These are phyloP conservation scores for Dione vanillae DNA, from an alignment of 2,888 invertebrate species.

Conservation along the genomic window DNA sequence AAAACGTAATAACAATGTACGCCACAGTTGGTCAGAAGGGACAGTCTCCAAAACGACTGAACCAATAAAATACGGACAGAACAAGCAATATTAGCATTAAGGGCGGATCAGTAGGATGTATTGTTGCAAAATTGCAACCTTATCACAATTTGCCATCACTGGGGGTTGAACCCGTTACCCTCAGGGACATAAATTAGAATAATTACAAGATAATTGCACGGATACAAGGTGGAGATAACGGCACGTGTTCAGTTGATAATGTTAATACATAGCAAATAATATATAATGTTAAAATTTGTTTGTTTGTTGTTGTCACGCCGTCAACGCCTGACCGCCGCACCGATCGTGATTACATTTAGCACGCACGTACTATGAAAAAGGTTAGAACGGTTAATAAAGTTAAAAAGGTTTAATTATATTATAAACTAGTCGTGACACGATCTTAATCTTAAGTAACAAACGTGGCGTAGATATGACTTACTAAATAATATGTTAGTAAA, in stretches of 20 bases:
- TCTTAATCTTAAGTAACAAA: no score
- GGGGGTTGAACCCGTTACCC: slow-evolving; percentile 32
- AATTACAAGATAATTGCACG: slow-evolving; percentile 35
- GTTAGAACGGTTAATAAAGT: slow-evolving; percentile 4
- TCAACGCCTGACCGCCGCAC: slow-evolving; percentile 4
- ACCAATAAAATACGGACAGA: not conserved
- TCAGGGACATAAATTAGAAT: slow-evolving; percentile 37
- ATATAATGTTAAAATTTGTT: slow-evolving; percentile 5
- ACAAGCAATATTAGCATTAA: slow-evolving; percentile 22
- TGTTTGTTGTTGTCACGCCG: slow-evolving; percentile 14
- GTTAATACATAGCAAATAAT: not conserved
- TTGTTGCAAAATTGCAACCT: slow-evolving; percentile 4
- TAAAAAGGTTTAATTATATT: not conserved
- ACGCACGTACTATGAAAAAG: not conserved
- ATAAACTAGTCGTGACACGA: no score
- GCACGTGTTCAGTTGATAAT: slow-evolving; percentile 32
- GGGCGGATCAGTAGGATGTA: slow-evolving; percentile 4
- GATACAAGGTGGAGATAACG: slow-evolving; percentile 25
- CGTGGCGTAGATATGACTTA: no score
- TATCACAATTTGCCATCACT: slow-evolving; percentile 37
- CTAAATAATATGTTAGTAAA: no score
- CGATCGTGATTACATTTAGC: not conserved
- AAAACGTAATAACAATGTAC: not conserved
- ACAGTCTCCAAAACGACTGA: not conserved
- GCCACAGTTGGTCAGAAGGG: slow-evolving; percentile 7